A percentile compares a stretch with the other conserved stretches of the same genome.
These are phyloP conservation scores for Melanotaenia pygmaea DNA, from an alignment of 2,797 vertebrate species.

Conservation along the genomic window DNA sequence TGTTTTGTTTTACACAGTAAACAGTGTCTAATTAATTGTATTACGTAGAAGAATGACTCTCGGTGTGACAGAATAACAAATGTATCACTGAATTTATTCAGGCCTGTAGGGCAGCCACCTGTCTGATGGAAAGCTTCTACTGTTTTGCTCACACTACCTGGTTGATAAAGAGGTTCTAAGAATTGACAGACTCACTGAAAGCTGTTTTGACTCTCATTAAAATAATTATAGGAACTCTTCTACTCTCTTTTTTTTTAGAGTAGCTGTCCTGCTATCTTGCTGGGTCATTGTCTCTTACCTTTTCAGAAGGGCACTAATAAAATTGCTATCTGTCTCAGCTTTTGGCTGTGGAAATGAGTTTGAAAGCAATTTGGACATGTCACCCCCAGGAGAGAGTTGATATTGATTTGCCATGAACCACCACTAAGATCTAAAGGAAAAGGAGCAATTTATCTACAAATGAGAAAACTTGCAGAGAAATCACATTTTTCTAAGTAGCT, in stretches of 20 bases:
- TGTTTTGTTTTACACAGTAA: constrained; percentile 67
- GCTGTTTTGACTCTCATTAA: constrained; percentile 49
- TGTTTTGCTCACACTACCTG: constrained; percentile 49
- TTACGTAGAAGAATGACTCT: constrained; percentile 58
- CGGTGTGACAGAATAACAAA: constrained; percentile 65
- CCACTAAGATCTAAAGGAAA: constrained; percentile 73
- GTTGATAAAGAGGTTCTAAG: constrained; percentile 45
- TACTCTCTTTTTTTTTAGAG: constrained; percentile 59
- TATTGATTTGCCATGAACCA: constrained; percentile 82
- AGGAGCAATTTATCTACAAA: constrained; percentile 81
- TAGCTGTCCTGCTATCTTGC: constrained; percentile 64
- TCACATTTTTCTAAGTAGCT: constrained; percentile 83
- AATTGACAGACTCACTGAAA: constrained; percentile 42
- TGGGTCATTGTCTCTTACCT: constrained; percentile 71
- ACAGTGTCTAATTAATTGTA: constrained; percentile 70
- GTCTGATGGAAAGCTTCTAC: constrained; percentile 31
- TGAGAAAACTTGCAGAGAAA: constrained; percentile 74
- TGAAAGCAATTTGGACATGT: constrained; percentile 83
- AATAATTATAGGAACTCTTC: constrained; percentile 47
- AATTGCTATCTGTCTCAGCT: constrained; percentile 73
- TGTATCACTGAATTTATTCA: constrained; percentile 63
- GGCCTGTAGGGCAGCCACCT: constrained; percentile 37
- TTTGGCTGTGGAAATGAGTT: constrained; percentile 79
- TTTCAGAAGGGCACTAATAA: constrained; percentile 75
- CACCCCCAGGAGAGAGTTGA: constrained; percentile 75